A percentile compares a stretch with the other conserved stretches of the same genome.
These are phyloP conservation scores for Acrobasis consociella DNA, from an alignment of 2,888 invertebrate species.

Conservation along the genomic window DNA sequence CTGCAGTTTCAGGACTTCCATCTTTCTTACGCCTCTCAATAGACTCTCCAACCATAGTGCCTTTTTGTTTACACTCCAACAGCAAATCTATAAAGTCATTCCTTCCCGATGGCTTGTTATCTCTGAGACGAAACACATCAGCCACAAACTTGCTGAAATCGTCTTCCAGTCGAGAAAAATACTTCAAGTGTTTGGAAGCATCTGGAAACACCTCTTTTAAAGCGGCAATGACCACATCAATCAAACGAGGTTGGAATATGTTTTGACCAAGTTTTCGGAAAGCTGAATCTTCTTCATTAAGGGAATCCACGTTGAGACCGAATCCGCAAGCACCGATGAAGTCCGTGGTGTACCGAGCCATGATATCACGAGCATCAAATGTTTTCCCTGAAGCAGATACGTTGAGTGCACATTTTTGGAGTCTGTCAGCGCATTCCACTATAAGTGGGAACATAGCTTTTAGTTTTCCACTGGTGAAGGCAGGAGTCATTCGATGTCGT, in stretches of 20 bases:
- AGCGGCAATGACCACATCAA: conserved; percentile 38
- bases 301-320: conserved; percentile 57
- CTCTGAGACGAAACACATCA: not conserved
- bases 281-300: conserved; percentile 53
- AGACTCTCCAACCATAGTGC: conserved; percentile 45
- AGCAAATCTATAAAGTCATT: conserved; percentile 53
- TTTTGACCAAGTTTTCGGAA: conserved; percentile 53
- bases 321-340: conserved; percentile 65
- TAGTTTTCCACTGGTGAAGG: conserved; percentile 59
- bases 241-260: conserved; percentile 44
- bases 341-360: conserved; percentile 66
- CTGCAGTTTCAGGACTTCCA: conserved; percentile 34
- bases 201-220: conserved; percentile 52
- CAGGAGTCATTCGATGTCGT: conserved; percentile 59
- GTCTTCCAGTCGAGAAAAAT: conserved; percentile 50
- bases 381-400: conserved; percentile 39
- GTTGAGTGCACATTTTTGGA: conserved; percentile 42
- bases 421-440: conserved; percentile 53
- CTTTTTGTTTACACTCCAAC: conserved; percentile 46
- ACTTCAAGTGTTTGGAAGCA: conserved; percentile 43
- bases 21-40: conserved; percentile 42
- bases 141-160: conserved; percentile 35
- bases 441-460: conserved; percentile 62
- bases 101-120: conserved; percentile 2
- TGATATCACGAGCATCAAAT: conserved; percentile 58